These are phyloP conservation scores for Phrynocephalus guinanensis DNA, from an alignment of 2,797 vertebrate species.

Conservation along the genomic window DNA sequence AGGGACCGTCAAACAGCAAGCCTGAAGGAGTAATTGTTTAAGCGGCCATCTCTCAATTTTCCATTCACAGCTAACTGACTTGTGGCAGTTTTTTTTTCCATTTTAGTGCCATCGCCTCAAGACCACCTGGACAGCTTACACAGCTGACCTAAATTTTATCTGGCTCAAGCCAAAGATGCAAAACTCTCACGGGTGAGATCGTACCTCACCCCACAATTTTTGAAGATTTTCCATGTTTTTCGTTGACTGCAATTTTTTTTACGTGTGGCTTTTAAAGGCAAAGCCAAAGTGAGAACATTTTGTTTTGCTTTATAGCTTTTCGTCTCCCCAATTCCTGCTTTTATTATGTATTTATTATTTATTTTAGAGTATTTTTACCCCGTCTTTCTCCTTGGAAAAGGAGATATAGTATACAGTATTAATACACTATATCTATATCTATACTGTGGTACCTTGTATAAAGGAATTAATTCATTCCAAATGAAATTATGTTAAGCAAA, in stretches of 20 bases:
- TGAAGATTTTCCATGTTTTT: neutral
- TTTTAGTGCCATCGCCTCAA: slow-evolving; percentile 47
- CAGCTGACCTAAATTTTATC: slow-evolving; percentile 58
- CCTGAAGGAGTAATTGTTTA: slow-evolving; percentile 42
- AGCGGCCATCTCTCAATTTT: slow-evolving; percentile 56
- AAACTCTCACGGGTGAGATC: slow-evolving; percentile 38
- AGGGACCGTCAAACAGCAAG: slow-evolving; percentile 40
- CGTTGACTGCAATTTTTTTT: slow-evolving; percentile 35
- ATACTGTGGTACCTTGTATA: too few species aligned
- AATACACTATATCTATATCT: too few species aligned
- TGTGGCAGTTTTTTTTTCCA: slow-evolving; percentile 35
- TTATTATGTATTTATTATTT: slow-evolving; percentile 1
- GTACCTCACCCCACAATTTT: neutral
- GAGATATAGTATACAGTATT: too few species aligned
- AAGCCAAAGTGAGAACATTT: slow-evolving; percentile 63
- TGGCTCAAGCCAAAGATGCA: slow-evolving; percentile 40
- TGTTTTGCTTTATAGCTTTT: slow-evolving; percentile 65
- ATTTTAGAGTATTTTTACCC: too few species aligned
- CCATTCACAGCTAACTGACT: slow-evolving; percentile 43
- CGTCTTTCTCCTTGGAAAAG: too few species aligned
- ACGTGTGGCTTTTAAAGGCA: slow-evolving; percentile 52
- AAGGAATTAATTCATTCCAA: too few species aligned
- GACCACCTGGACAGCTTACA: slow-evolving; percentile 49
- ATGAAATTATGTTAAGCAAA: too few species aligned
- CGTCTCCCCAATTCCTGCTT: slow-evolving; percentile 36